Base-by-base conservation (phyloP, 2,113 vertebrate species). In the Archocentrus centrarchus region DNA sequence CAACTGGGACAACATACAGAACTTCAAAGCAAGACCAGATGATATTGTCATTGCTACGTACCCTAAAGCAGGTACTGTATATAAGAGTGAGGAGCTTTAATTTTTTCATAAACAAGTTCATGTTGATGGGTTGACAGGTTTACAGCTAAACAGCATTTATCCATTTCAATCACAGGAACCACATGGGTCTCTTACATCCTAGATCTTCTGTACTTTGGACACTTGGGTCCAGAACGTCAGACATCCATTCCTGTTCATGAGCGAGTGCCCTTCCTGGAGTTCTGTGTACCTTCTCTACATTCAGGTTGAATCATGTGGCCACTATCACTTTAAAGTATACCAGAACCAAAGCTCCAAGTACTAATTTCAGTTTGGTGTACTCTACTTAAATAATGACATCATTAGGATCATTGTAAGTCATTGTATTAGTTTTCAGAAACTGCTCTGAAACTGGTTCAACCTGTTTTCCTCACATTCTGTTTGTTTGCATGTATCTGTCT, bases 1-100 rank as follows among this genome's bases (percentile, higher is more conserved):
- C 91, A 97, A 96, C 91, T 97, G 96, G 97, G 93, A 90, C 18
- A 89, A 91, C 6, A 47, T 97, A 4, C 93, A 96, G 86, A 93
- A 86, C 27, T 97, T 97, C 44, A 63, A 96, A 83, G 96, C 96
- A 9, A 95, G 92, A 83, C 91, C 96, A 2, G 95, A 97, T 37
- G 97, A 97, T 47, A 94, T 97, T 50, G 85, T 97, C 27, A 95
- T 97, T 57, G 96, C 93, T n/a, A 96, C 96, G n/a, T 97, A 96
- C 75, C 97, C 97, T 18, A 97, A 97, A 94, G 93, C 97, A 95
- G 97, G 97, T 97, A 10, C 32, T 70, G 10, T 32, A 4, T 73
- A 6, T 53, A 73, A 32, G 30, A 10, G 47, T 2, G 5, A 53
- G 66, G 0, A 32, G 27, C 32, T 35, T 35, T 53, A 50, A 73